Evolutionary conservation across 1,140 invertebrate genomes (phyloP), one percentile per base, ranked within the genome.

Genomic region (silkworm (Bombyx mori)): DNA sequence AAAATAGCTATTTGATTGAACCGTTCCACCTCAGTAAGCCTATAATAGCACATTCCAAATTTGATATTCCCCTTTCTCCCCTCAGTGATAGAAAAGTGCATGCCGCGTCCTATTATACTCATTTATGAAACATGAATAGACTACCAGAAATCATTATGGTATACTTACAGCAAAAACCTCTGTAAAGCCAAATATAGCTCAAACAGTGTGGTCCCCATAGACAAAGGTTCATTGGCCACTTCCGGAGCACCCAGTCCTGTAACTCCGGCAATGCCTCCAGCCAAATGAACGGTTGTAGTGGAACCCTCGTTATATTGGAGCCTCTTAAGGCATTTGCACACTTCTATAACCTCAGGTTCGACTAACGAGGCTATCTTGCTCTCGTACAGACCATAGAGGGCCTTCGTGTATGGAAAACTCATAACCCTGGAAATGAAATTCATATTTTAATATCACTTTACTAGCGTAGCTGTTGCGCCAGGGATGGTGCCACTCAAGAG

Each of bases 151-250:
- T 35, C 2, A 35, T 35, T 35, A 35, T 35, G 0, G 26, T 46
- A 57, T 60, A 87, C 85, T 87, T 58, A 89, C 87, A 80, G 80
- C 59, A 88, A 79, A 88, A 97, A 98, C 82, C 96, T 92, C 80
- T 98, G 95, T 12, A 98, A 85, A 8, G 93, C 91, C 53, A 98
- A 89, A 83, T 98, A 98, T 1, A 98, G 86, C 86, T 98, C 96
- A 86, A 98, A 98, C 56, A 98, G 84, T 0, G 93, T 93, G 5
- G 95, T 97, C 3, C 96, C 96, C 88, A 96, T 92, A 35, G 90
- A 86, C 42, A 94, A 69, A n/a, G 92, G 91, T 66, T 92, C 90
- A 8, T 88, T 87, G 0, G 86, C 82, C 4, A 92, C 88, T 9
- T 87, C 77, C 0, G 88, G 79, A 9, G 81, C 75, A 1, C 86